Evolutionary conservation across 2,888 invertebrate species (phyloP), one percentile per base, ranked within the genome.

Genomic region (Synanthedon tipuliformis): DNA sequence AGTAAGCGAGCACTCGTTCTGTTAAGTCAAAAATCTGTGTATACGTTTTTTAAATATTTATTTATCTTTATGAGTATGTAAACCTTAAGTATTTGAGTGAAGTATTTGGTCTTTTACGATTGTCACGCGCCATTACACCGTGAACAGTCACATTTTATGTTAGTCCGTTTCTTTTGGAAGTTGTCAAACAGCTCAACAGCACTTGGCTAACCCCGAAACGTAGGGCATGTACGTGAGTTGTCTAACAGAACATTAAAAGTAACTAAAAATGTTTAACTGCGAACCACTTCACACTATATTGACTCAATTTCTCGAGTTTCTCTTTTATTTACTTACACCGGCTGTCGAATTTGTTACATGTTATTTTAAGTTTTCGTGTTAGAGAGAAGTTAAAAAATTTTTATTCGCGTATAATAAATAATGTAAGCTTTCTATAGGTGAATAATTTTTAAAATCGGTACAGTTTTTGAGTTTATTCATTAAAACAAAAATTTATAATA

Each of bases 91-190:
- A 58, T 13, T n/a, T 16, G 54, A 34, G 2, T 45, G 7, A 45
- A 45, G 50, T 71, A 54, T 74, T 72, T 71, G 63, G 62, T 59
- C 59, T 53, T 56, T 59, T 59, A 59, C 66, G 63, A 66, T 65
- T 60, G 64, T 56, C 61, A 71, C 64, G 74, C 67, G 69, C 69
- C 70, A 75, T 74, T 77, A 75, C 59, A 59, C 45, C 13, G 45
- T 45, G 15, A 13, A 45, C 7, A 45, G 45, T 45, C 45, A 45
- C 45, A 45, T 45, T 45, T 45, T n/a, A 13, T 45, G n/a, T 51
- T 51, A n/a, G 54, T 52, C 40, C 52, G 53, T 58, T 55, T 62
- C 62, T 62, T 62, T 58, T 61, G 56, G 62, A 64, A 59, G 64
- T 65, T 60, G 64, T 65, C 51, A 45, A 45, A 45, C 45, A 13